Evolutionary conservation across 2,888 invertebrate genomes (phyloP).

Genomic region (Leptopilina syphax): DNA sequence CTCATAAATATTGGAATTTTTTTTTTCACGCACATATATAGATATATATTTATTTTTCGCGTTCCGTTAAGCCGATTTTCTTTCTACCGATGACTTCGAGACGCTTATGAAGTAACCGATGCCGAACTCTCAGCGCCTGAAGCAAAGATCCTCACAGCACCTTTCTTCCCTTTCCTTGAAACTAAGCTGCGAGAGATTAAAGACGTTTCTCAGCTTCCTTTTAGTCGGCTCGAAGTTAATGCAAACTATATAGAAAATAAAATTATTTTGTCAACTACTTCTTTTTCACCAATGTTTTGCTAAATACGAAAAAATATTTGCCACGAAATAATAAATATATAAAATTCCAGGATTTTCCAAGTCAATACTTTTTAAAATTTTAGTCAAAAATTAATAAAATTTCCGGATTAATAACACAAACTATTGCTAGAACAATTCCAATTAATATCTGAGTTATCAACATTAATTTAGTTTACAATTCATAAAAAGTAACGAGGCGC

Average conservation of each 20-base stretch:
- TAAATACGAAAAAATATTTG: no score
- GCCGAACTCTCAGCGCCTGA: constrained; percentile 66
- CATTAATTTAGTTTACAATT: no score
- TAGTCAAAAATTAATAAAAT: no score
- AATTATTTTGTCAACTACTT: background rate
- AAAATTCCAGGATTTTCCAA: no score
- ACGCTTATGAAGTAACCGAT: constrained; percentile 62
- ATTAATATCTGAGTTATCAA: no score
- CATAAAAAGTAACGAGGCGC: no score
- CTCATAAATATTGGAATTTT: constrained; percentile 76
- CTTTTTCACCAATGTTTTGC: background rate
- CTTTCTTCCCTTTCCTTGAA: constrained; percentile 57
- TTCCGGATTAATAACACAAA: no score
- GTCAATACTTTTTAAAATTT: no score
- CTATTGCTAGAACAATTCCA: no score
- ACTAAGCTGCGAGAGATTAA: constrained; percentile 74
- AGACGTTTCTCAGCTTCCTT: constrained; percentile 65
- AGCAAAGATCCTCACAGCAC: constrained; percentile 60
- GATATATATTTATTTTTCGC: constrained; percentile 57
- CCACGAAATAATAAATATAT: no score
- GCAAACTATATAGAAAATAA: background rate
- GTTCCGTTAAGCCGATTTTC: constrained; percentile 75
- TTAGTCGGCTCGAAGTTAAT: constrained; percentile 55
- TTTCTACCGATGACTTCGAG: constrained; percentile 73
- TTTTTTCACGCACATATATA: constrained; percentile 55